A percentile compares a stretch with the other conserved stretches of the same genome.
Evolutionary conservation across 2,797 vertebrate species (phyloP).

Genomic region (Melanotaenia trifasciata): DNA sequence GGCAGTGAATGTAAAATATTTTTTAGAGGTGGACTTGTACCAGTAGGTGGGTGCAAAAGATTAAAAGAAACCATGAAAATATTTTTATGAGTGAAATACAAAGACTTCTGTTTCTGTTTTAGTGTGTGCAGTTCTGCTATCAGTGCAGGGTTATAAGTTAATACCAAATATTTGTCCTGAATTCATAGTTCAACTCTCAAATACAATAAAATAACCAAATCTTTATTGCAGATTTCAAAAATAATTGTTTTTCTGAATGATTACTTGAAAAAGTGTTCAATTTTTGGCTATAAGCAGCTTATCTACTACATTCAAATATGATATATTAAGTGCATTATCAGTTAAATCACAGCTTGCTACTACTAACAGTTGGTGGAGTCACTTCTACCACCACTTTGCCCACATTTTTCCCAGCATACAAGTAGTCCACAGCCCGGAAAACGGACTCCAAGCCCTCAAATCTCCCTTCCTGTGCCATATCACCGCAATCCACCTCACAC

Average conservation of each 20-base stretch:
- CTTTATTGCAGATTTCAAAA: conserved; percentile 8
- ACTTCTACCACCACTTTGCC: conserved; percentile 95
- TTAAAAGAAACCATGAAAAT: conserved; percentile 20
- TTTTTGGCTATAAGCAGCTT: conserved; percentile 6
- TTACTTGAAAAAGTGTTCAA: conserved; percentile 25
- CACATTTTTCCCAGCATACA: conserved; percentile 92
- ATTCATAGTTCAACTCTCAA: background rate
- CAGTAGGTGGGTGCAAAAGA: conserved; percentile 19
- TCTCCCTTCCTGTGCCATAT: conserved; percentile 82
- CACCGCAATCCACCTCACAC: conserved; percentile 90
- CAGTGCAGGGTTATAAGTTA: background rate
- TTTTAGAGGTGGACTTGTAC: conserved; percentile 38
- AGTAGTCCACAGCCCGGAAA: conserved; percentile 92
- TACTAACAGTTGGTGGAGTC: conserved; percentile 77
- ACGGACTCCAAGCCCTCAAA: conserved; percentile 91
- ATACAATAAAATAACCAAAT: background rate
- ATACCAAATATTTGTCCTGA: conserved; percentile 1
- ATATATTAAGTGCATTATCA: conserved; percentile 25
- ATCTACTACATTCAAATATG: conserved; percentile 20
- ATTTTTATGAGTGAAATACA: conserved; percentile 12
- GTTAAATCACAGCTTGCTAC: conserved; percentile 89
- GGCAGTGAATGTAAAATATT: conserved; percentile 59
- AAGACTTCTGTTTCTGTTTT: conserved; percentile 19
- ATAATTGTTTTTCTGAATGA: conserved; percentile 16
- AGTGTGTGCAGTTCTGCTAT: conserved; percentile 19